A percentile compares a stretch with the other conserved stretches of the same genome.
phyloP scores from a whole-genome alignment of 2,113 vertebrate species.

The Engystomops pustulosus region DNA sequence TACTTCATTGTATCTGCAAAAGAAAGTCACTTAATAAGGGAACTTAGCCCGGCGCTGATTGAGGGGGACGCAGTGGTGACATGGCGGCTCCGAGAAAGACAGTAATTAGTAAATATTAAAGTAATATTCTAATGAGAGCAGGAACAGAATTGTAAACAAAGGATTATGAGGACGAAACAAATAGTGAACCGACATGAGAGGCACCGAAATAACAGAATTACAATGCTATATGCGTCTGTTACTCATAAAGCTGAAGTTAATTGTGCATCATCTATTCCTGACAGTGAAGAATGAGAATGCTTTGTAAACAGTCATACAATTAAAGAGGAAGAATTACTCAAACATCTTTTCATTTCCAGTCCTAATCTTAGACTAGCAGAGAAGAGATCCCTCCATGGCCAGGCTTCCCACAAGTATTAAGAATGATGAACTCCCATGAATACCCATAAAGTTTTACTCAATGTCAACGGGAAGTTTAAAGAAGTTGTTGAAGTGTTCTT shows the following conservation, averaged over 20 bases:
- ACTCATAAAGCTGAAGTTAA: constrained; percentile 37
- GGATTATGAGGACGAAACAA: constrained; percentile 31
- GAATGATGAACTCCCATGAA: background rate
- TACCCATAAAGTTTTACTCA: background rate
- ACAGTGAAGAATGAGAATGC: constrained; percentile 38
- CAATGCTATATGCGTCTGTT: constrained; percentile 40
- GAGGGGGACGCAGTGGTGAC: background rate
- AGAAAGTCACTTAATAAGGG: background rate
- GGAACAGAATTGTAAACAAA: constrained; percentile 30
- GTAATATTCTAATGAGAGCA: constrained; percentile 38
- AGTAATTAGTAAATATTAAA: constrained; percentile 40
- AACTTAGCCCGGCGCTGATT: background rate
- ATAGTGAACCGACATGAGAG: constrained; percentile 29
- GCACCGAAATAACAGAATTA: constrained; percentile 24
- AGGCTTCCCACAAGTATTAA: background rate
- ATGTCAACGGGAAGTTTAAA: background rate
- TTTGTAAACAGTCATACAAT: constrained; percentile 37
- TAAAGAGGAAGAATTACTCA: constrained; percentile 26
- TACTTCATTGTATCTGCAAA: background rate
- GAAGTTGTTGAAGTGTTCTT: background rate
- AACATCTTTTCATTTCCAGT: constrained; percentile 3
- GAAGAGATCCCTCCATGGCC: background rate
- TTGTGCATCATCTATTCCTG: constrained; percentile 41
- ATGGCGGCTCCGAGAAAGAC: background rate
- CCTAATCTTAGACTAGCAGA: constrained; percentile 3